Percentiles rank a stretch among this genome's conserved stretches.
Conservation (phyloP, 2,888 invertebrate species). For the Chloromyia formosa region DNA sequence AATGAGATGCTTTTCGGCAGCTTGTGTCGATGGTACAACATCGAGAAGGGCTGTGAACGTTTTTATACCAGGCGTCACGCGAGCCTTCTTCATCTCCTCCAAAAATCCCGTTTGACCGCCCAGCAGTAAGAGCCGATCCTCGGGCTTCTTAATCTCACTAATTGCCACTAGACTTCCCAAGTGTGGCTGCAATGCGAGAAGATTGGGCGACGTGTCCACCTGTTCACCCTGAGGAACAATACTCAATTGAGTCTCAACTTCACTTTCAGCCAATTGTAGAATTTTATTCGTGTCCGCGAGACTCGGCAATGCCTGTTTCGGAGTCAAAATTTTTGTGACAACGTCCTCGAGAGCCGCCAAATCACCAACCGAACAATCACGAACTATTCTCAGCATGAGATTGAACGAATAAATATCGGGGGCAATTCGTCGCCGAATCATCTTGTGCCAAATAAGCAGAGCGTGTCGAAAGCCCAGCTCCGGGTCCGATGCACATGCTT, state of each 20-base stretch:
- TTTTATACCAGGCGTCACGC: slow-evolving; percentile 78
- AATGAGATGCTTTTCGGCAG: slow-evolving; percentile 76
- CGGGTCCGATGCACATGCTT: slow-evolving; percentile 83
- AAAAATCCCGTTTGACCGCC: slow-evolving; percentile 84
- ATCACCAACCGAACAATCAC: slow-evolving; percentile 83
- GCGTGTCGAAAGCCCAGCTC: slow-evolving; percentile 84
- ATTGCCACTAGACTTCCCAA: slow-evolving; percentile 71
- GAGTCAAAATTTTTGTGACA: slow-evolving; percentile 59
- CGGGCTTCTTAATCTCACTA: slow-evolving; percentile 68
- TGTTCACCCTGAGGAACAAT: slow-evolving; percentile 36
- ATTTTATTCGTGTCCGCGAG: slow-evolving; percentile 24
- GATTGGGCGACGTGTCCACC: slow-evolving; percentile 69
- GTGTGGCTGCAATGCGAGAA: slow-evolving; percentile 70
- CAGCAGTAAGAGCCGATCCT: slow-evolving; percentile 77
- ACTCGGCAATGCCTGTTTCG: slow-evolving; percentile 11
- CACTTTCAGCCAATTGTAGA: not conserved
- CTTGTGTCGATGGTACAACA: slow-evolving; percentile 71
- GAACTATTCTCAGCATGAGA: slow-evolving; percentile 78
- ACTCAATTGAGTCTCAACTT: not conserved
- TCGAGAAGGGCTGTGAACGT: slow-evolving; percentile 81
- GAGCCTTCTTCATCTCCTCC: slow-evolving; percentile 73
- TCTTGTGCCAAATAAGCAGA: slow-evolving; percentile 85
- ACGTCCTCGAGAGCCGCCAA: slow-evolving; percentile 68
- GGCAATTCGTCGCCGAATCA: slow-evolving; percentile 71
- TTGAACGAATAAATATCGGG: slow-evolving; percentile 82